These are phyloP conservation scores for Sebastes minor DNA, from an alignment of 2,797 vertebrate genomes.

Conservation along the genomic window DNA sequence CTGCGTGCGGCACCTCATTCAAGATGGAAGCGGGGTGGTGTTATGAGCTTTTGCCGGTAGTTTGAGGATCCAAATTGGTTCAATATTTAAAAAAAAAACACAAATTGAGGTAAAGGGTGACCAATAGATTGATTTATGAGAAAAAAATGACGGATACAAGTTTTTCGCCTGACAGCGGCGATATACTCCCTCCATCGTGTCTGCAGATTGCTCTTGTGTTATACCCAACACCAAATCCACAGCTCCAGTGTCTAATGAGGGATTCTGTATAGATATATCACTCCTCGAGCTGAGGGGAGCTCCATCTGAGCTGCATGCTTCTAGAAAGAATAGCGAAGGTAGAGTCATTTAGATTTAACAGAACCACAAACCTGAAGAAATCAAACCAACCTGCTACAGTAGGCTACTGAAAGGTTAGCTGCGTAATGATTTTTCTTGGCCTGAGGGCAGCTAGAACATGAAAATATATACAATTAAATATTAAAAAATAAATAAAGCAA, in stretches of 20 bases:
- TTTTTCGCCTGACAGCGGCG: too few relatives aligned
- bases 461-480: background rate
- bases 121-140: too few relatives aligned
- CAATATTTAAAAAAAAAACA: too few relatives aligned
- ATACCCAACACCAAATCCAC: background rate
- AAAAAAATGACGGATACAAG: too few relatives aligned
- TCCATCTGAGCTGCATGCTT: background rate
- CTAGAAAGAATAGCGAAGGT: background rate
- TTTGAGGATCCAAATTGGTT: too few relatives aligned
- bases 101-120: too few relatives aligned
- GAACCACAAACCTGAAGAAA: background rate
- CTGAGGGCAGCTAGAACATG: background rate
- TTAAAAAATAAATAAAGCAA: background rate
- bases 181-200: background rate
- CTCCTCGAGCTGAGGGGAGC: background rate
- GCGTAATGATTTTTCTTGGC: background rate
- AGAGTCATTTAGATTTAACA: background rate
- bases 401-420: background rate
- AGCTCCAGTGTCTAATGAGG: background rate
- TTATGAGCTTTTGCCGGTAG: too few relatives aligned
- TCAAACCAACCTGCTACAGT: background rate
- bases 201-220: background rate
- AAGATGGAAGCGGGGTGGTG: too few relatives aligned
- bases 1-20: too few relatives aligned
- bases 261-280: background rate